phyloP scores from a whole-genome alignment of 2,888 invertebrate species.

The Bimastos eiseni region DNA sequence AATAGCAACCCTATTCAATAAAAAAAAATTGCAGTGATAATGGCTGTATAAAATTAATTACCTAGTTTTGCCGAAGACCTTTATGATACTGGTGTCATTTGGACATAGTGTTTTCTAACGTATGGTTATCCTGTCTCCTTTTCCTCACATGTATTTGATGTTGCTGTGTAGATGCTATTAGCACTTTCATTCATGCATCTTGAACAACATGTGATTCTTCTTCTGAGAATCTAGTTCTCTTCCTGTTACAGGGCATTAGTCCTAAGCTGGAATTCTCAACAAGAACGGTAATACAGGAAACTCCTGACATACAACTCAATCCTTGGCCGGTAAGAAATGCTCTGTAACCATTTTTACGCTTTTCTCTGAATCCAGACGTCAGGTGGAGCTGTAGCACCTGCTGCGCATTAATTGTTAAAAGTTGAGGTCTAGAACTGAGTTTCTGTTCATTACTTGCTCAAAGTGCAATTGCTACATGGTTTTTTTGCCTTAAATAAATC shows the following conservation, averaged over 20 bases:
- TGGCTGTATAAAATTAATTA: not conserved
- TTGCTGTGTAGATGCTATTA: not conserved
- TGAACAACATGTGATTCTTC: not conserved
- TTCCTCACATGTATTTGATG: not conserved
- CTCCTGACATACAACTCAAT: constrained; percentile 44
- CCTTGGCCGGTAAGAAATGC: not conserved
- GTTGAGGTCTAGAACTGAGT: no score
- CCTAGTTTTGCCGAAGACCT: not conserved
- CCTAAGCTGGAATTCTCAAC: constrained; percentile 61
- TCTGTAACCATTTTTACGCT: not conserved
- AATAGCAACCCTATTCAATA: no score
- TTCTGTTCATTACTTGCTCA: no score
- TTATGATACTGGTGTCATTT: not conserved
- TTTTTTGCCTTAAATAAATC: not conserved
- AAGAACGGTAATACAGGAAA: constrained; percentile 55
- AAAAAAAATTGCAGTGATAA: not conserved
- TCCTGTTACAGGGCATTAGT: constrained; percentile 57
- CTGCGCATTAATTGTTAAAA: not conserved
- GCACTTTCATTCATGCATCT: not conserved
- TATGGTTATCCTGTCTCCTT: not conserved
- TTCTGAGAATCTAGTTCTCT: constrained; percentile 7
- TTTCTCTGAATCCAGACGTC: not conserved
- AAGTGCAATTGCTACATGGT: not conserved
- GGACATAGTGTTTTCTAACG: not conserved
- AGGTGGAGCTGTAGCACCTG: not conserved